Evolutionary conservation across 2,888 invertebrate genomes (phyloP), one percentile per base, ranked within the genome.

Genomic region (Protonemura montana): DNA sequence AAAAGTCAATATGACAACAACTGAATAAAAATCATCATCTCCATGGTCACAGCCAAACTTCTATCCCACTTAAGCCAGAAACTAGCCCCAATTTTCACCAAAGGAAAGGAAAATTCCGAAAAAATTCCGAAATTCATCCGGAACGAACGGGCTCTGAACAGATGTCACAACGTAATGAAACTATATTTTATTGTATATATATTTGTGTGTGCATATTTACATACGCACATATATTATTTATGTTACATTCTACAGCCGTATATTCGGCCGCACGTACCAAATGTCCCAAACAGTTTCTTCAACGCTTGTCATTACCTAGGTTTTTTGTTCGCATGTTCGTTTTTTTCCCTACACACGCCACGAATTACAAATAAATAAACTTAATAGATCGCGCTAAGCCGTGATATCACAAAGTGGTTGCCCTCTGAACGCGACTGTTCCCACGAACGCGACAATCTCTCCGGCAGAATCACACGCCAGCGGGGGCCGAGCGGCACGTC

Each of bases 151-250:
- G 59, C 59, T 59, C 59, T 59, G 16, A 59, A 59, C 59, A 21
- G 3, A 59, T 59, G 35, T 10, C 35, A 85, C 81, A n/a, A 35
- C 27, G 27, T 42, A 59, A 78, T 80, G 81, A 81, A 81, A 81
- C 81, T 81, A 81, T 81, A 81, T 30, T 28, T 81, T 81, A 76
- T 81, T 81, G 16, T 81, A 81, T 6, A 81, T n/a, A 81, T 81
- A 29, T 81, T 27, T 80, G 27, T 81, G 10, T 30, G 35, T 26
- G 76, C 30, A 85, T 76, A 28, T 76, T 7, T n/a, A 26, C 30
- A 30, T 81, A 81, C 30, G 59, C 59, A 59, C 21, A 21, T 59
- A 59, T 2, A 10, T 2, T 59, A 21, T 59, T 21, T 59, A 59
- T 59, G 59, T 59, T 59, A 2, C 35, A 35, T n/a, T n/a, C 5